Evolutionary conservation across 2,888 invertebrate genomes (phyloP).

Genomic region (Papilio demoleus): DNA sequence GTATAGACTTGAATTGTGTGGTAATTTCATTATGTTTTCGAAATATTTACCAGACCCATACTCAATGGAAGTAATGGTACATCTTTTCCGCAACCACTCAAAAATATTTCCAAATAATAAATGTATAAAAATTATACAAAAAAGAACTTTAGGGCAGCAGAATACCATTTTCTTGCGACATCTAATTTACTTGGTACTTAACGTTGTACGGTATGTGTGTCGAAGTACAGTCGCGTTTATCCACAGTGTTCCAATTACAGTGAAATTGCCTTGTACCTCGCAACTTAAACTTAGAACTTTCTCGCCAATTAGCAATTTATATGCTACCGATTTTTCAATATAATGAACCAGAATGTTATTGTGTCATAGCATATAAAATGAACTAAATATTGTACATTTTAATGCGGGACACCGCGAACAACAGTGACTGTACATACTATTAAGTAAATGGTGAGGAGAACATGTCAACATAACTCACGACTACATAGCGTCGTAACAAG

Average conservation of each 20-base stretch:
- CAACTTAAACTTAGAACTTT: not conserved
- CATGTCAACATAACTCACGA: constrained; percentile 21
- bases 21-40: not conserved
- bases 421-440: constrained; percentile 3
- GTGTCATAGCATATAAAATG: not conserved
- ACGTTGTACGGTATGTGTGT: constrained; percentile 1
- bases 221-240: not conserved
- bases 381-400: not conserved
- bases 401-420: not conserved
- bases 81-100: not conserved
- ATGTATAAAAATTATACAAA: not conserved
- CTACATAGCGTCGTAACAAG: constrained; percentile 38
- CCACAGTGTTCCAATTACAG: not conserved
- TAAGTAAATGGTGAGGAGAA: constrained; percentile 28
- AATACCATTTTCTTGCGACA: constrained; percentile 11
- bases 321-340: not conserved
- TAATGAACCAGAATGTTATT: too few species aligned
- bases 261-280: not conserved
- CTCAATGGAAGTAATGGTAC: not conserved
- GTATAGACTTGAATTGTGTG: not conserved
- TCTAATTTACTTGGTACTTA: constrained; percentile 12
- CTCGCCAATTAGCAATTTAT: not conserved
- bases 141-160: not conserved
- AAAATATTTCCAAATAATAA: not conserved
- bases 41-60: not conserved